These are phyloP conservation scores for Rhyzopertha dominica DNA, from an alignment of 1,140 invertebrate species.

Conservation along the genomic window DNA sequence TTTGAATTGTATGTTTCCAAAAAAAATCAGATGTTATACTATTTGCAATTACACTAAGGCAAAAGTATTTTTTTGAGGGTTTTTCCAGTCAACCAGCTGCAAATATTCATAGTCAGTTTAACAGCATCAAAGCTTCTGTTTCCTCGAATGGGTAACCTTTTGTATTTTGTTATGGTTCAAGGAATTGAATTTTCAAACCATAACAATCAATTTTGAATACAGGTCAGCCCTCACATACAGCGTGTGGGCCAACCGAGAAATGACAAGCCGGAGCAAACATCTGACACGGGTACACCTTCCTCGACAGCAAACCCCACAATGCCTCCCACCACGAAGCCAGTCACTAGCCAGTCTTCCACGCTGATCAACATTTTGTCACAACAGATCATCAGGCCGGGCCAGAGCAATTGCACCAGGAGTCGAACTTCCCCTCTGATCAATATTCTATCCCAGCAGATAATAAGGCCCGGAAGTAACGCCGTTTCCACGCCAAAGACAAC, in stretches of 20 bases:
- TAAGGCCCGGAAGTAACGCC: constrained; percentile 25
- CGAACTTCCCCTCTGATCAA: constrained; percentile 35
- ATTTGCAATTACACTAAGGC: too few relatives aligned
- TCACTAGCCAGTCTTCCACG: constrained; percentile 38
- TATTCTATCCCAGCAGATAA: constrained; percentile 41
- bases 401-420: constrained; percentile 20
- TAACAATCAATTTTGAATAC: too few relatives aligned
- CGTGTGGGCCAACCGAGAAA: constrained; percentile 44
- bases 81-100: too few relatives aligned
- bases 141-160: too few relatives aligned
- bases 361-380: constrained; percentile 44
- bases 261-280: constrained; percentile 31
- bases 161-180: too few relatives aligned
- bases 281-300: constrained; percentile 36
- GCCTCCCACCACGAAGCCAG: constrained; percentile 31
- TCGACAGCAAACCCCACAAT: constrained; percentile 25
- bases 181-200: too few relatives aligned
- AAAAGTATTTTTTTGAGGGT: too few relatives aligned
- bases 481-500: constrained; percentile 13
- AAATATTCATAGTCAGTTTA: too few relatives aligned
- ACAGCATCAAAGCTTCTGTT: too few relatives aligned
- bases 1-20: too few relatives aligned
- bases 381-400: constrained; percentile 33
- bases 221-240: constrained; percentile 47
- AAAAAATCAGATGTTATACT: too few relatives aligned